These are phyloP conservation scores for Onychorhynchus coronatus DNA, from an alignment of 2,113 vertebrate genomes.

Conservation along the genomic window DNA sequence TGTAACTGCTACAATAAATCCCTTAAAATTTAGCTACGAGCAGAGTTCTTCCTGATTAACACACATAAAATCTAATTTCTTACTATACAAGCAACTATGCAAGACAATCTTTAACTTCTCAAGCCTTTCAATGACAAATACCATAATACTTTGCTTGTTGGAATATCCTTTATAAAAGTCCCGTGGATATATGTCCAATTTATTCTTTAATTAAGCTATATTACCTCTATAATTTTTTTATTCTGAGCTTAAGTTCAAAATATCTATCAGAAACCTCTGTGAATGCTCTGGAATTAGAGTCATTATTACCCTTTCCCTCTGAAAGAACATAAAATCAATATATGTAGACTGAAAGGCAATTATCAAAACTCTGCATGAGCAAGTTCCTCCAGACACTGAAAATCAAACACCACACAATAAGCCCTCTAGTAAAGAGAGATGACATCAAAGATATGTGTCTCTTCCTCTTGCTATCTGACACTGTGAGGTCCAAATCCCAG, in stretches of 20 bases:
- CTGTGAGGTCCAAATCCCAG: not conserved
- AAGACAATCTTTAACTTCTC: not conserved
- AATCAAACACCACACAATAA: not conserved
- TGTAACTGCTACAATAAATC: not conserved
- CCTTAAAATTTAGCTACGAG: not conserved
- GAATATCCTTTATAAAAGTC: not conserved
- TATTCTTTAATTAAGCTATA: not conserved
- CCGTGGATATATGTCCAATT: not conserved
- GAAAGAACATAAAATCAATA: not conserved
- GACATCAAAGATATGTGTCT: not conserved
- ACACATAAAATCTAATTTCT: not conserved
- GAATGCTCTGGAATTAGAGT: not conserved
- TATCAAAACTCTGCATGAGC: not conserved
- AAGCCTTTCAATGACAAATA: not conserved
- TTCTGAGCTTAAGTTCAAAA: not conserved
- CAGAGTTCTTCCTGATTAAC: not conserved
- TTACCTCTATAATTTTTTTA: not conserved
- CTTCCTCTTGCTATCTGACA: not conserved
- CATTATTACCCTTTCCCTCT: not conserved
- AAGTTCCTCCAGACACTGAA: not conserved
- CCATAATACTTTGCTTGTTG: not conserved
- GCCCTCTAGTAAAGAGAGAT: not conserved
- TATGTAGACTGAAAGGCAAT: not conserved
- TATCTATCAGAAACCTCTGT: not conserved
- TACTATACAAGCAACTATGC: not conserved